Base-by-base conservation (phyloP, 2,888 invertebrate species). In the Steromphala cineraria region DNA sequence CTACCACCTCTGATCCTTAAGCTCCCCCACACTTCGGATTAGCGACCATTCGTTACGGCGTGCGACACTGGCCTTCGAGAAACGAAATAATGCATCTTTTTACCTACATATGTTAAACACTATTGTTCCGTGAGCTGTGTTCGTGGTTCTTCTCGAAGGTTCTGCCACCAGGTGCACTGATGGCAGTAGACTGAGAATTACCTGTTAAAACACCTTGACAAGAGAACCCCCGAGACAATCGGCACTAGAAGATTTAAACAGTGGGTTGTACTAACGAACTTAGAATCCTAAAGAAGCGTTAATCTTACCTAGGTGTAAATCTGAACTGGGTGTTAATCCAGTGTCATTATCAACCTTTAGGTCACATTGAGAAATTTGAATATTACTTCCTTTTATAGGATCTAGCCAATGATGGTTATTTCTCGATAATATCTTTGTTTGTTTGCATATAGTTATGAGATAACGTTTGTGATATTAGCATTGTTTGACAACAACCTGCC, bases 21-120 rank as follows among this genome's bases (percentile, higher is more conserved):
- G 75, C 79, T 75, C 62, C 46, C 78, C 17, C 79, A 67, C 79
- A 52, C 53, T 67, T 15, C 53, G 53, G 79, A 46, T 79, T 79
- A 79, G 79, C 53, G 36, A 24, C 24, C 36, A 17, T 17, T 8
- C 28, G 79, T 24, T 31, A 79, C 67, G 36, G 40, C 53, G 62
- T 40, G 67, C 71, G 79, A 53, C 79, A 53, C 53, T 28, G 36
- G 53, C 21, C 36, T 24, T 21, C 53, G 31, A 53, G 52, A 24
- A 24, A 31, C 36, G 28, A 79, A 67, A 79, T 79, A 79, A 79
- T 79, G 67, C 79, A 67, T n/a, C 71, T 67, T 79, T 75, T 79
- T 79, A 79, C 79, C 53, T 79, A 79, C 53, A 67, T 77, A 62
- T 75, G 52, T 75, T 75, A 52, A 40, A 75, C 53, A 75, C 52